Conservation (phyloP, 1,140 invertebrate species). For the Heliconius himera region DNA sequence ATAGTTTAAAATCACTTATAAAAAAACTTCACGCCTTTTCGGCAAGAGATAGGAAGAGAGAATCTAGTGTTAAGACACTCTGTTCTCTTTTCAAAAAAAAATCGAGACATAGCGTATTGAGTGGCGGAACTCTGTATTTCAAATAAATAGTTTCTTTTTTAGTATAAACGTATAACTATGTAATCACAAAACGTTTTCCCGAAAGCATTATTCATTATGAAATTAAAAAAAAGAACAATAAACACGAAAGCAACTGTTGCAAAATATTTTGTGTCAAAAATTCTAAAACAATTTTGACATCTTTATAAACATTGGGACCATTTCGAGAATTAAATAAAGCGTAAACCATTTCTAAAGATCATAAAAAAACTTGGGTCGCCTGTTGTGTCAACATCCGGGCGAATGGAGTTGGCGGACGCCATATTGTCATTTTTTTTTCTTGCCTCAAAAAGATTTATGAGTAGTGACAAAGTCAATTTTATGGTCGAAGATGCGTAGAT, state of each 20-base stretch:
- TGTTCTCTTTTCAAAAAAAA: too few species aligned
- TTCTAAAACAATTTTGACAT: slow-evolving; percentile 25
- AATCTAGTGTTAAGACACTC: too few species aligned
- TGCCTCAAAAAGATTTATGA: slow-evolving; percentile 71
- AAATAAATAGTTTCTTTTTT: too few species aligned
- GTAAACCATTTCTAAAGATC: slow-evolving; percentile 19
- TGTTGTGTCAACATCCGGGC: slow-evolving; percentile 74
- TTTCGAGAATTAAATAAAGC: slow-evolving; percentile 34
- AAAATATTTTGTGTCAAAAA: slow-evolving; percentile 11
- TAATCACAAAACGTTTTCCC: too few species aligned
- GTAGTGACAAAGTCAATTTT: slow-evolving; percentile 78
- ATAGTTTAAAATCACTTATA: too few species aligned
- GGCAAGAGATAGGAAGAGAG: too few species aligned
- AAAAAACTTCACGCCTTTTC: too few species aligned
- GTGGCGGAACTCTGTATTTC: too few species aligned
- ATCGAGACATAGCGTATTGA: too few species aligned
- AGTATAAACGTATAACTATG: too few species aligned
- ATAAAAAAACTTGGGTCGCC: slow-evolving; percentile 50
- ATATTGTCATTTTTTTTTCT: slow-evolving; percentile 59
- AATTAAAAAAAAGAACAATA: background rate
- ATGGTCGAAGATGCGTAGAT: slow-evolving; percentile 55
- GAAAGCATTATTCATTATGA: background rate
- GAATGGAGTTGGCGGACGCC: slow-evolving; percentile 54
- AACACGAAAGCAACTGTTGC: slow-evolving; percentile 5
- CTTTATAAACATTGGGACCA: slow-evolving; percentile 20